These are phyloP conservation scores for Gallinago solitaria DNA, from an alignment of 2,797 vertebrate species.

Conservation along the genomic window DNA sequence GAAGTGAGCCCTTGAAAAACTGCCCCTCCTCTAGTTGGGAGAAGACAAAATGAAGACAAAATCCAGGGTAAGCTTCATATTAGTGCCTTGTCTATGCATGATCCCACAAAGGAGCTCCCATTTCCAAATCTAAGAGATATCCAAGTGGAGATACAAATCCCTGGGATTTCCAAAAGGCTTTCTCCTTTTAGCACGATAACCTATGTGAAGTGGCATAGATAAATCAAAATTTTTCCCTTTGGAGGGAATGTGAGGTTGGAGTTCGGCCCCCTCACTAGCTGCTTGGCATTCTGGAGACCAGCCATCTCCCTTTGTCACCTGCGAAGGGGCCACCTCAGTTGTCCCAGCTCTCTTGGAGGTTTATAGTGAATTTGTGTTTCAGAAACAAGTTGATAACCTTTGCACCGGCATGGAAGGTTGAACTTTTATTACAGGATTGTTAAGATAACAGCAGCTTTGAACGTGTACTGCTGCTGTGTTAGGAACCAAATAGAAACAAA, in stretches of 20 bases:
- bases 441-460: slow-evolving; percentile 20
- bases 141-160: neutral
- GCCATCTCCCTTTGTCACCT: neutral
- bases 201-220: neutral
- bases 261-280: neutral
- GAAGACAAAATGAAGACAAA: neutral
- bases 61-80: neutral
- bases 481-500: neutral
- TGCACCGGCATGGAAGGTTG: neutral
- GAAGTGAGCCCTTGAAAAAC: neutral
- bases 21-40: neutral
- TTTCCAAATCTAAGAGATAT: neutral
- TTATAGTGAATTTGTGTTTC: neutral
- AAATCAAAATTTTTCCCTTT: neutral
- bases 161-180: neutral
- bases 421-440: slow-evolving; percentile 22
- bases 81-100: neutral
- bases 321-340: neutral
- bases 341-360: neutral
- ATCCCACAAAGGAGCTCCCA: neutral
- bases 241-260: neutral
- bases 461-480: neutral
- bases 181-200: neutral
- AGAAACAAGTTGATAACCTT: slow-evolving; percentile 55
- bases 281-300: neutral